Evolutionary conservation across 2,888 invertebrate species (phyloP), one percentile per base, ranked within the genome.

Genomic region (Brachylomia viminalis): DNA sequence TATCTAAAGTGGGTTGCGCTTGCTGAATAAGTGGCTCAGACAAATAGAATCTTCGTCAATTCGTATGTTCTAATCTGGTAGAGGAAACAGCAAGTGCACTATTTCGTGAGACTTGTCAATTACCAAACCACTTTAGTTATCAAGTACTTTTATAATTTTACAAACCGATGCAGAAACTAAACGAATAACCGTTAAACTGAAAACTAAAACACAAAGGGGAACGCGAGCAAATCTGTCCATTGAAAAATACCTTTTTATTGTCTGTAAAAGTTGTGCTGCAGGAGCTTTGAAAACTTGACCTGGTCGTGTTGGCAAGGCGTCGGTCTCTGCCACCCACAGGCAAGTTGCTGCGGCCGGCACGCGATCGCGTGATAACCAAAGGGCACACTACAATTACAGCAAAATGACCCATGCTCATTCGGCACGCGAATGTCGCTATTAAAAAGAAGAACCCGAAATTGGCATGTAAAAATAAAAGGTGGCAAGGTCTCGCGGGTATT

Each of bases 341-440:
- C 73, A 56, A 61, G 49, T 66, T 79, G 67, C 67, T 52, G 61
- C 38, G 33, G 65, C 59, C 42, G 54, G 78, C 95, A 95, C 94
- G 95, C 95, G 92, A 95, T 95, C 92, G 95, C 95, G 95, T 95
- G 95, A 87, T 88, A 83, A 80, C 85, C 86, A 92, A 93, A 92
- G 92, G 93, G 92, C 93, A 91, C 92, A 91, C 92, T 91, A 92
- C 93, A 94, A 93, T 94, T 94, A 94, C 91, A 92, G 88, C 90
- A 87, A 91, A 94, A 92, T 92, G 93, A 92, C 93, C 94, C 92
- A 90, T 89, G 91, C 91, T 93, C 90, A 91, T 91, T 92, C 89
- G 85, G 88, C 95, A 95, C 95, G 95, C 95, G 90, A 95, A 92
- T 91, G 90, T 89, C 88, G 86, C 89, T 90, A 90, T 91, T 92